A percentile compares a stretch with the other conserved stretches of the same genome.
Conservation (phyloP, 2,888 invertebrate genomes). For the Orthosia incerta region DNA sequence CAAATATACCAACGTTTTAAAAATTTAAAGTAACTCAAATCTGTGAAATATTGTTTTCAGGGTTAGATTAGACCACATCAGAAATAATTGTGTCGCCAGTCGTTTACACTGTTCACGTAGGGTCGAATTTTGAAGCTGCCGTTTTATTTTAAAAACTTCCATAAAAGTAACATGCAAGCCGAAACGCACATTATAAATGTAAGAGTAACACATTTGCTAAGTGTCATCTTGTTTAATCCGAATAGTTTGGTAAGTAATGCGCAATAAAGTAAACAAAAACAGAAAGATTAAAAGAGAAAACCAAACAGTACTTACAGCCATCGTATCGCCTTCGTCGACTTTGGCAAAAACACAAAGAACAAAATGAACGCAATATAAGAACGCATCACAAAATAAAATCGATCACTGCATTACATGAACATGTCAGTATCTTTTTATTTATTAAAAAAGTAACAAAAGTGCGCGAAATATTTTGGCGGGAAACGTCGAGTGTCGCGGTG, state of each 20-base stretch:
- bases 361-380: conserved; percentile 86
- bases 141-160: too few species aligned
- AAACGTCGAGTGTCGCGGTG: conserved; percentile 68
- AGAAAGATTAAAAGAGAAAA: conserved; percentile 24
- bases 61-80: neutral
- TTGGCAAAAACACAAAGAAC: conserved; percentile 88
- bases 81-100: too few species aligned
- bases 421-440: conserved; percentile 42
- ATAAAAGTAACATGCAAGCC: neutral
- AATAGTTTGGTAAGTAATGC: conserved; percentile 3
- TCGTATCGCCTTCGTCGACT: conserved; percentile 86
- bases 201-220: neutral
- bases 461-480: conserved; percentile 84
- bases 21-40: too few species aligned
- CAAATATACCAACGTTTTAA: too few species aligned
- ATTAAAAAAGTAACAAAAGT: conserved; percentile 36
- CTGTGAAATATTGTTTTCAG: neutral
- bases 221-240: neutral
- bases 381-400: conserved; percentile 84
- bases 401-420: conserved; percentile 60
- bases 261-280: conserved; percentile 12
- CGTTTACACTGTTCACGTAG: neutral
- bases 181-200: neutral
- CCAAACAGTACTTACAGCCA: conserved; percentile 86
- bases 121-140: neutral